These are phyloP conservation scores for Glaucidium brasilianum DNA, from an alignment of 2,113 vertebrate genomes.

Conservation along the genomic window DNA sequence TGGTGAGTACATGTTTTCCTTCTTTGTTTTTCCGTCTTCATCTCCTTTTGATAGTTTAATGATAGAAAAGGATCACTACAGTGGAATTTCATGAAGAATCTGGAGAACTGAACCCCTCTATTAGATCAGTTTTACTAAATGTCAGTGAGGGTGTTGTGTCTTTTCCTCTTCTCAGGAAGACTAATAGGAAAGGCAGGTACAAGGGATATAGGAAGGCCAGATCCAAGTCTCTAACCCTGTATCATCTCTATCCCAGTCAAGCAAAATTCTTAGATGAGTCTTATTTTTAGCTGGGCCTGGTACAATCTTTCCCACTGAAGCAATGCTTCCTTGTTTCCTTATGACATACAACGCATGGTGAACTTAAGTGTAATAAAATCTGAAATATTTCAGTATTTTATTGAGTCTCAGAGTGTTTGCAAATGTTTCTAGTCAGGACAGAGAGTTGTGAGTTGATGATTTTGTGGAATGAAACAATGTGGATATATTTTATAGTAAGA, in stretches of 20 bases:
- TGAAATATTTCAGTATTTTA: neutral
- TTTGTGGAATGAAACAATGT: neutral
- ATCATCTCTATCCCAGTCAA: neutral
- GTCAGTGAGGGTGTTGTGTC: neutral
- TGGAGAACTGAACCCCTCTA: neutral
- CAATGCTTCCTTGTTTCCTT: neutral
- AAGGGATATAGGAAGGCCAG: neutral
- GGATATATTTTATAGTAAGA: neutral
- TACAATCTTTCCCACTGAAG: neutral
- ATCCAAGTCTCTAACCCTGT: neutral
- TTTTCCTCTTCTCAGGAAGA: neutral
- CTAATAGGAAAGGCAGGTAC: neutral
- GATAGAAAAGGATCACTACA: neutral
- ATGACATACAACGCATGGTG: neutral
- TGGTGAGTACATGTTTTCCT: neutral
- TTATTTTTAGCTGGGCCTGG: neutral
- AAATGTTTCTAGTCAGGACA: neutral
- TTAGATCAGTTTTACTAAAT: neutral
- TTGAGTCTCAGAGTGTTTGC: neutral
- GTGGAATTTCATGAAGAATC: neutral
- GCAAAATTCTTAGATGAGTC: neutral
- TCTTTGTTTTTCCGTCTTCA: neutral
- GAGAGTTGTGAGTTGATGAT: neutral
- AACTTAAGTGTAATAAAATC: neutral
- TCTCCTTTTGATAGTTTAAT: neutral